Conservation (phyloP, 1,140 invertebrate species). For the Acromyrmex heyeri region DNA sequence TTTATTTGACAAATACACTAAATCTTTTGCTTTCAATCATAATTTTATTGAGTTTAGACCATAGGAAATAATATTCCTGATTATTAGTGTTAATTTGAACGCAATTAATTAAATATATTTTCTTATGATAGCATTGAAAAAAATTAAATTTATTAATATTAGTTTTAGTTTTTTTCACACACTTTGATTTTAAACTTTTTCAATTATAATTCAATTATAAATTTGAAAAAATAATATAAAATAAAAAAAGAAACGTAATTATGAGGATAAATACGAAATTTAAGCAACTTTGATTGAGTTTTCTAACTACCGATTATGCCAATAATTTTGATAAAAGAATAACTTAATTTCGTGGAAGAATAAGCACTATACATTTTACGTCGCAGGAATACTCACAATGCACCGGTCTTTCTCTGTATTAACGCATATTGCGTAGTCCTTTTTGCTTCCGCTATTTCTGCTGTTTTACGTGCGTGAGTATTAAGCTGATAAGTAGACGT, state of each 20-base stretch:
- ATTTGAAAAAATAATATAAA: not conserved
- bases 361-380: slow-evolving; percentile 2
- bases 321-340: slow-evolving; percentile 20
- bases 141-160: not conserved
- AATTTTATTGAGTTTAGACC: not conserved
- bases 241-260: not conserved
- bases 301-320: not conserved
- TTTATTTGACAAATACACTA: not conserved
- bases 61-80: not conserved
- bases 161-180: not conserved
- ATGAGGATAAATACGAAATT: slow-evolving; percentile 12
- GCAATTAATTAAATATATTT: not conserved
- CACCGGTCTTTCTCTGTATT: slow-evolving; percentile 14
- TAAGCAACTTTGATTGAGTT: not conserved
- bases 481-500: slow-evolving; percentile 78
- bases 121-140: not conserved
- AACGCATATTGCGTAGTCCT: slow-evolving; percentile 5
- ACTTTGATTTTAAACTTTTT: not conserved
- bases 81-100: not conserved
- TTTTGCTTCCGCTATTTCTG: slow-evolving; percentile 55
- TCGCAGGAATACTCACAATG: slow-evolving; percentile 3
- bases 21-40: not conserved
- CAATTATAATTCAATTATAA: not conserved
- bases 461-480: slow-evolving; percentile 72
- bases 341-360: slow-evolving; percentile 23